These are phyloP conservation scores for Amniataba percoides DNA, from an alignment of 2,797 vertebrate species.

Conservation along the genomic window DNA sequence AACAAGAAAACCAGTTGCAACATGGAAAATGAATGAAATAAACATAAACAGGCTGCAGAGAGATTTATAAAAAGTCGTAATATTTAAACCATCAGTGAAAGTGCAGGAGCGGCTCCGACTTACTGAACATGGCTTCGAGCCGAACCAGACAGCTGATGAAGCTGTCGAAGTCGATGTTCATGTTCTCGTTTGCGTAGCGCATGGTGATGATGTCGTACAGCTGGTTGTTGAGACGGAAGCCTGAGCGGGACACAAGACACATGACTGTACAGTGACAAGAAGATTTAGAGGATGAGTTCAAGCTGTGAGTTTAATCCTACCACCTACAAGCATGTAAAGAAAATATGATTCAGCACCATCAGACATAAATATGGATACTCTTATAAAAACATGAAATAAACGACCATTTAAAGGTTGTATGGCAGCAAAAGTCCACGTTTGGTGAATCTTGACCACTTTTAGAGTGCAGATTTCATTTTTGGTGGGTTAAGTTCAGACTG, in stretches of 20 bases:
- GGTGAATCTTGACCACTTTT: not conserved
- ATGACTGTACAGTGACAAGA: slow-evolving; percentile 85
- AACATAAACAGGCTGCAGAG: too few species aligned
- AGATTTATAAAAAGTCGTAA: too few species aligned
- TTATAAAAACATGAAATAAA: too few species aligned
- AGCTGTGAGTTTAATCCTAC: slow-evolving; percentile 2
- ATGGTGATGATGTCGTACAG: slow-evolving; percentile 98
- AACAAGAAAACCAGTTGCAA: too few species aligned
- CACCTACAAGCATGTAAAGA: slow-evolving; percentile 4
- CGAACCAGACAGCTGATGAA: slow-evolving; percentile 98
- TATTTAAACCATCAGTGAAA: too few species aligned
- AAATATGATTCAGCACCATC: not conserved
- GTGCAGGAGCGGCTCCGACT: slow-evolving; percentile 73
- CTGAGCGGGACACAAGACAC: slow-evolving; percentile 87
- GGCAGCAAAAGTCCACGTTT: not conserved
- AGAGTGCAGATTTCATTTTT: not conserved
- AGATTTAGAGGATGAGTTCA: slow-evolving; percentile 77
- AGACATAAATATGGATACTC: too few species aligned
- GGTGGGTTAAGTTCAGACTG: not conserved
- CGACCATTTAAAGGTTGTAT: not conserved
- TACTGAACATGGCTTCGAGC: slow-evolving; percentile 98
- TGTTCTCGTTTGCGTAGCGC: slow-evolving; percentile 94
- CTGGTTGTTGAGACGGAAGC: slow-evolving; percentile 97
- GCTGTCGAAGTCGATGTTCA: slow-evolving; percentile 98
- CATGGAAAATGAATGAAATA: too few species aligned